These are phyloP conservation scores for Hypotaenidia okinawae DNA, from an alignment of 2,797 vertebrate genomes.

Conservation along the genomic window DNA sequence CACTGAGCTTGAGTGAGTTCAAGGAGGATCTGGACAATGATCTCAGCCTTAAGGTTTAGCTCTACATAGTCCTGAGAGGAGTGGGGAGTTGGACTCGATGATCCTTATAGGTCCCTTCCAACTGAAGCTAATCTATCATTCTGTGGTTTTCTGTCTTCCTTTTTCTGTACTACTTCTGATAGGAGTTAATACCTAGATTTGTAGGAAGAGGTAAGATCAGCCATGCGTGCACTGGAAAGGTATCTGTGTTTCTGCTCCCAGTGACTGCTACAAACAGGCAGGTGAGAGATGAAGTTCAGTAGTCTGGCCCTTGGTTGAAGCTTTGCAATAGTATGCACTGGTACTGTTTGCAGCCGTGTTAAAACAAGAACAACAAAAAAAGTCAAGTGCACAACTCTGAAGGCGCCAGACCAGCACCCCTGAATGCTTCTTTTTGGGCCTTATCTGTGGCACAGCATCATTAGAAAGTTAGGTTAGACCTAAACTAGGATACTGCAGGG, in stretches of 20 bases:
- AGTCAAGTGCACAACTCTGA: neutral
- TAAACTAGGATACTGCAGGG: neutral
- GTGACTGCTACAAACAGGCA: neutral
- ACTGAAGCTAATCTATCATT: neutral
- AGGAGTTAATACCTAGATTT: neutral
- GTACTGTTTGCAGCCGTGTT: neutral
- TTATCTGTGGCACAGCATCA: neutral
- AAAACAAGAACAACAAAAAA: neutral
- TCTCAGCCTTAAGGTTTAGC: neutral
- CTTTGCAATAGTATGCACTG: neutral
- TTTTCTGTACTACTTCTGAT: neutral
- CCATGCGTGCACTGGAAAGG: neutral
- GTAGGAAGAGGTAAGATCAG: neutral
- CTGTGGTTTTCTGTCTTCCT: neutral
- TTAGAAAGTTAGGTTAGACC: neutral
- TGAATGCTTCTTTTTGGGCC: neutral
- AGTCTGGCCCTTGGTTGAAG: neutral
- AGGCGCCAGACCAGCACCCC: neutral
- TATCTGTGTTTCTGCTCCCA: neutral
- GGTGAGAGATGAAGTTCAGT: neutral
- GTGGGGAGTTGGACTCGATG: neutral
- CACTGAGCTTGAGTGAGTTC: neutral
- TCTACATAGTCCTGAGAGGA: neutral
- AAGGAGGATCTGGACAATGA: neutral
- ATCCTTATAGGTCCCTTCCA: neutral